Percentiles rank a stretch among this genome's conserved stretches.
phyloP scores from a whole-genome alignment of 2,797 vertebrate species.

The Acrossocheilus fasciatus region DNA sequence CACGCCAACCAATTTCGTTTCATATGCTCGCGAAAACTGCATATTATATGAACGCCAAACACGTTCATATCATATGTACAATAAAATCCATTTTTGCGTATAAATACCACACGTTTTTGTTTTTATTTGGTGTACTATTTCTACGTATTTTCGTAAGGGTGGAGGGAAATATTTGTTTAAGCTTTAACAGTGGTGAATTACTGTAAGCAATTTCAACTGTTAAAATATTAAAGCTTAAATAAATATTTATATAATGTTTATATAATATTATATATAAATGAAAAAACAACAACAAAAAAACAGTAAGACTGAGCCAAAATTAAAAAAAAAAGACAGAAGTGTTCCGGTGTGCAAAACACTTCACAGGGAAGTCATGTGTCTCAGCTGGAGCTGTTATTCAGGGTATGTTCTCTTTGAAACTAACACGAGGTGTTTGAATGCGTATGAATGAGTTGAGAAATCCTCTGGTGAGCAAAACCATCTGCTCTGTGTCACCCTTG shows the following conservation, averaged over 20 bases:
- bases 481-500: slow-evolving; percentile 34
- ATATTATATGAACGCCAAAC: neutral
- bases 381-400: slow-evolving; percentile 21
- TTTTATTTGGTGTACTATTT: too few relatives aligned
- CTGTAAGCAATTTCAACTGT: too few relatives aligned
- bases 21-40: neutral
- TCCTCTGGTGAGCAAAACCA: slow-evolving; percentile 39
- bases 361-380: neutral
- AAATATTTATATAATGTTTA: too few relatives aligned
- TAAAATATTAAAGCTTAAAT: too few relatives aligned
- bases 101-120: too few relatives aligned
- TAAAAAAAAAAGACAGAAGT: neutral
- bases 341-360: neutral
- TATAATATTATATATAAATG: too few relatives aligned
- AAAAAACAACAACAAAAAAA: too few relatives aligned
- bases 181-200: neutral
- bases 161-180: neutral
- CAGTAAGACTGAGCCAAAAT: neutral
- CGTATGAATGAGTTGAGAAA: slow-evolving; percentile 22
- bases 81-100: neutral
- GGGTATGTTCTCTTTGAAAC: slow-evolving; percentile 19
- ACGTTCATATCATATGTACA: too few relatives aligned
- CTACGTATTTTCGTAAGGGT: too few relatives aligned
- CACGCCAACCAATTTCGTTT: too few relatives aligned
- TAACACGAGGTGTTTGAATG: slow-evolving; percentile 18